Evolutionary conservation across 1,140 invertebrate species (phyloP).

Genomic region (Gryllus bimaculatus): DNA sequence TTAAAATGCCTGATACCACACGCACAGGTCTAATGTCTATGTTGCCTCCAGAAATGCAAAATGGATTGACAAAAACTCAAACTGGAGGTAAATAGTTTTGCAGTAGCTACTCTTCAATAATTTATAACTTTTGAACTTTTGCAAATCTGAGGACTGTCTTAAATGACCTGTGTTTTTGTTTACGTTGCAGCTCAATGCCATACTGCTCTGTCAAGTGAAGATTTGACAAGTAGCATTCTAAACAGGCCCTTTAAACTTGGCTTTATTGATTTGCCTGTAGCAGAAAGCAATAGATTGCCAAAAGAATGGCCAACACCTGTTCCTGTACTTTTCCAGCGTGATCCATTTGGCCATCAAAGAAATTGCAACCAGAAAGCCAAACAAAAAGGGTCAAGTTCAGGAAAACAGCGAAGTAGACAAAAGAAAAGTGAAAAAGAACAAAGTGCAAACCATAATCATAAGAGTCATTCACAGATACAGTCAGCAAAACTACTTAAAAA

Average conservation of each 20-base stretch:
- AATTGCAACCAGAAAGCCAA: neutral
- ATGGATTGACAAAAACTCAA: neutral
- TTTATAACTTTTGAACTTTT: too few relatives aligned
- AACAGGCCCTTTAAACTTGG: neutral
- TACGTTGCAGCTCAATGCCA: neutral
- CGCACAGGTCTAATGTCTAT: conserved; percentile 26
- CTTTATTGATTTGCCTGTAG: neutral
- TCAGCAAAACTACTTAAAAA: conserved; percentile 12
- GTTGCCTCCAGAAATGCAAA: conserved; percentile 41
- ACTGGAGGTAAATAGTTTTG: neutral
- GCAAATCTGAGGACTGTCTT: too few relatives aligned
- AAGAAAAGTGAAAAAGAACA: neutral
- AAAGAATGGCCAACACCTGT: neutral
- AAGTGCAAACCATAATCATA: neutral
- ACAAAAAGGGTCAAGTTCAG: neutral
- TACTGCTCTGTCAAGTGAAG: neutral
- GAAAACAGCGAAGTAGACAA: neutral
- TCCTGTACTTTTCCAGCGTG: neutral
- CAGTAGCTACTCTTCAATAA: too few relatives aligned
- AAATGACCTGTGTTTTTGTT: neutral
- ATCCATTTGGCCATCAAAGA: neutral
- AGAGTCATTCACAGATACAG: neutral
- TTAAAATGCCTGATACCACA: conserved; percentile 49
- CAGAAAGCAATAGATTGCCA: neutral
- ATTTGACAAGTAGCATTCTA: neutral